phyloP scores from a whole-genome alignment of 2,888 invertebrate species.

The Bellardia pandia region DNA sequence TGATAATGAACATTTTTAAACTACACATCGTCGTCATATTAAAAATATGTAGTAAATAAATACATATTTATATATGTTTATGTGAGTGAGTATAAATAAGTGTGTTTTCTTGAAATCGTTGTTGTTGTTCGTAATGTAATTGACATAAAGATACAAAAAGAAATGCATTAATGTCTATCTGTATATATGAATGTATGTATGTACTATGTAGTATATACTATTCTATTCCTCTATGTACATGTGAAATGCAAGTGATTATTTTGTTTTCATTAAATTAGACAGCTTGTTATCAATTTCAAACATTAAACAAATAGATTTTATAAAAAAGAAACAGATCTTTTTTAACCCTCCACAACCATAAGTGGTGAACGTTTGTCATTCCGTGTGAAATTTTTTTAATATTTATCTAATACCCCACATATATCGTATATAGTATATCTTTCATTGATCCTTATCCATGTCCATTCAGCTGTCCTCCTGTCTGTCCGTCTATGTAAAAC shows the following conservation, averaged over 20 bases:
- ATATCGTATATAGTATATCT: no score
- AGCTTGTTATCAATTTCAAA: constrained; percentile 63
- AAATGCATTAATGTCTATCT: background rate
- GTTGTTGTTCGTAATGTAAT: constrained; percentile 13
- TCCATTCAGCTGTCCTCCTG: no score
- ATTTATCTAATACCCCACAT: no score
- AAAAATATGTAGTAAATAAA: background rate
- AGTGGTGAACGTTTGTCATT: no score
- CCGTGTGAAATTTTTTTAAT: no score
- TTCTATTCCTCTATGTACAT: constrained; percentile 16
- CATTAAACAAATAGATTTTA: constrained; percentile 31
- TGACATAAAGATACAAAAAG: background rate
- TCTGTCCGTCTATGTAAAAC: no score
- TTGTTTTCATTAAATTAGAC: constrained; percentile 53
- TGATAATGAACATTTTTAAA: constrained; percentile 63
- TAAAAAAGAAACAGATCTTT: no score
- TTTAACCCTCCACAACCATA: no score
- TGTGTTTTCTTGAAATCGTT: background rate
- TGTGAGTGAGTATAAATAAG: background rate
- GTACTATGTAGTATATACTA: background rate
- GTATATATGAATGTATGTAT: background rate
- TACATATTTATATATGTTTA: background rate
- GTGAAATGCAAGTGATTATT: constrained; percentile 68
- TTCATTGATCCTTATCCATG: no score
- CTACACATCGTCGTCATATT: constrained; percentile 33